Conservation (phyloP, 2,113 vertebrate genomes). For the Lampris incognitus region DNA sequence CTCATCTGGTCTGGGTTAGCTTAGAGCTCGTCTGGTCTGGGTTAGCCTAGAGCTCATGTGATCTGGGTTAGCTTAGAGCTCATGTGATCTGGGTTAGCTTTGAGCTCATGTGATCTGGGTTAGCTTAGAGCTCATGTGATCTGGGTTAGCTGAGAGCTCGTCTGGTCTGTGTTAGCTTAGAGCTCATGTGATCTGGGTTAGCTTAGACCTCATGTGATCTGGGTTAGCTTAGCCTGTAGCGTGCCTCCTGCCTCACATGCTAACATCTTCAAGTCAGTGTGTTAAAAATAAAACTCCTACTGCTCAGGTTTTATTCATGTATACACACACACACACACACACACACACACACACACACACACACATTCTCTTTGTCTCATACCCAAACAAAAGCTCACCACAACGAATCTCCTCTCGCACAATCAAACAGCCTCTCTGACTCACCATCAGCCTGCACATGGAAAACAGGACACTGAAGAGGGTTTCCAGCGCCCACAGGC, state of each 20-base stretch:
- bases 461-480: conserved; percentile 95
- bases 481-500: conserved; percentile 93
- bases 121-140: too few relatives aligned
- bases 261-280: conserved; percentile 54
- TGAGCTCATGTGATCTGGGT: too few relatives aligned
- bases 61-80: too few relatives aligned
- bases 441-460: conserved; percentile 98
- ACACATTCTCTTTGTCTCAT: conserved; percentile 39
- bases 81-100: too few relatives aligned
- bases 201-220: too few relatives aligned
- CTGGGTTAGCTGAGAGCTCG: too few relatives aligned
- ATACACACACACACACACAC: conserved; percentile 31
- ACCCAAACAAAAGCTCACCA: conserved; percentile 47
- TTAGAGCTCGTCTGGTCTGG: too few relatives aligned
- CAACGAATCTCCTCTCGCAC: conserved; percentile 29
- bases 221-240: conserved; percentile 4
- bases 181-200: too few relatives aligned
- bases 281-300: conserved; percentile 74
- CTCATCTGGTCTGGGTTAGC: too few relatives aligned
- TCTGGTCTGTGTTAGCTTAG: too few relatives aligned
- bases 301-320: conserved; percentile 66
- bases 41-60: too few relatives aligned
- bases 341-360: conserved; percentile 16
- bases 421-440: conserved; percentile 54
- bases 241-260: conserved; percentile 49